Evolutionary conservation across 2,888 invertebrate species (phyloP).

Genomic region (Epinotia nisella): DNA sequence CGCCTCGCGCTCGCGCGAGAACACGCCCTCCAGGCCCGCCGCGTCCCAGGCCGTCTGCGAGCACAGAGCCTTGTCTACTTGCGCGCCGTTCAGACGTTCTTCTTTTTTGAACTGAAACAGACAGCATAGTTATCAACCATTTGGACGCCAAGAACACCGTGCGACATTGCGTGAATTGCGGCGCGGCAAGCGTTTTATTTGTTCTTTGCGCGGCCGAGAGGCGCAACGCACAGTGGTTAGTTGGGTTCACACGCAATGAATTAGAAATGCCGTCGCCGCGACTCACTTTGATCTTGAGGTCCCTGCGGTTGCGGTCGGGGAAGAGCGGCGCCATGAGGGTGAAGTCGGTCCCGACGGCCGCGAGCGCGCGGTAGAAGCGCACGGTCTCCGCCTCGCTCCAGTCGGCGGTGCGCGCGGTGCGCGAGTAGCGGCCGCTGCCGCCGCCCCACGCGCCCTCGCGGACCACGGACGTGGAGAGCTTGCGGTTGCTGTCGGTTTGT

Average conservation of each 20-base stretch:
- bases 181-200: too few species aligned
- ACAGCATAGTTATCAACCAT: not conserved
- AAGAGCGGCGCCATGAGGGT: conserved; percentile 94
- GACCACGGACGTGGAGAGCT: conserved; percentile 87
- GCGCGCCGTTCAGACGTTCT: conserved; percentile 89
- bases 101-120: conserved; percentile 91
- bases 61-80: conserved; percentile 90
- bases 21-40: conserved; percentile 63
- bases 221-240: too few species aligned
- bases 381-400: conserved; percentile 92
- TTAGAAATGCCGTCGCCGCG: too few species aligned
- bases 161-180: too few species aligned
- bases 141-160: too few species aligned
- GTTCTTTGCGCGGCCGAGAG: too few species aligned
- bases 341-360: conserved; percentile 96
- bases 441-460: conserved; percentile 85
- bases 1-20: conserved; percentile 62
- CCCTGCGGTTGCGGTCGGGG: conserved; percentile 90
- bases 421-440: conserved; percentile 87
- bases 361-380: conserved; percentile 96
- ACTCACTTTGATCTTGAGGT: conserved; percentile 92
- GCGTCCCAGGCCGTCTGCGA: conserved; percentile 88
- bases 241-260: too few species aligned
- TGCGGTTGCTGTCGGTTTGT: conserved; percentile 86
- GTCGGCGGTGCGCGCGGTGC: conserved; percentile 87